phyloP scores from a whole-genome alignment of 2,888 invertebrate genomes.

The Clitarchus hookeri region DNA sequence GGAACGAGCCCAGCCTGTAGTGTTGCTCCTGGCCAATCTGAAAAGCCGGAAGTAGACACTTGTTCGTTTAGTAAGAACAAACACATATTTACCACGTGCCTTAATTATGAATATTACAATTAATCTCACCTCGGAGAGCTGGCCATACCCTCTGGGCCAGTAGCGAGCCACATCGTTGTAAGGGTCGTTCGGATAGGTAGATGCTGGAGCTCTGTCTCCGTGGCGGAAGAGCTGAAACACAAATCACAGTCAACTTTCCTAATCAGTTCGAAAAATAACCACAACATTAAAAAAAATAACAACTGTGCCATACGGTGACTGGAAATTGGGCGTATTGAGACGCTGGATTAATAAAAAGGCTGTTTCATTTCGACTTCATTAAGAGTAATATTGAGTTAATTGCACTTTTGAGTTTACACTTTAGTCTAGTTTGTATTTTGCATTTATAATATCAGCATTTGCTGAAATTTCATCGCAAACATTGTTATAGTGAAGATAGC shows the following conservation, averaged over 20 bases:
- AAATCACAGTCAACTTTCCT: background rate
- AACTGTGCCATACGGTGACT: no score
- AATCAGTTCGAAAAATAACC: no score
- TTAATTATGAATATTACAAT: background rate
- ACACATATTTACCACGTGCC: background rate
- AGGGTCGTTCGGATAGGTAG: background rate
- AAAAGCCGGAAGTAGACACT: background rate
- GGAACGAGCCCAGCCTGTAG: conserved; percentile 19
- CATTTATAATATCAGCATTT: no score
- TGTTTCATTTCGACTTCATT: background rate
- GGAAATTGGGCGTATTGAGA: no score
- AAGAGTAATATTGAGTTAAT: background rate
- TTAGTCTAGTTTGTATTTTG: no score
- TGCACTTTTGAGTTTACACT: no score
- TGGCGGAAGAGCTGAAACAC: conserved; percentile 18
- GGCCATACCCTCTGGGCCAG: conserved; percentile 19
- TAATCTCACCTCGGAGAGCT: background rate
- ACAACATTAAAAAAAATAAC: no score
- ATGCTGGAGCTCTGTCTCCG: background rate
- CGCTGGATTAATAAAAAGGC: background rate
- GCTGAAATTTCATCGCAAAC: no score
- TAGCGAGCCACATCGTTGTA: conserved; percentile 5
- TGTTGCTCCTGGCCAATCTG: background rate
- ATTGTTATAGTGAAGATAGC: no score
- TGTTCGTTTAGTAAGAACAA: background rate